Evolutionary conservation across 2,113 vertebrate genomes (phyloP), one percentile per base, ranked within the genome.

Genomic region (Sisor rabdophorus): DNA sequence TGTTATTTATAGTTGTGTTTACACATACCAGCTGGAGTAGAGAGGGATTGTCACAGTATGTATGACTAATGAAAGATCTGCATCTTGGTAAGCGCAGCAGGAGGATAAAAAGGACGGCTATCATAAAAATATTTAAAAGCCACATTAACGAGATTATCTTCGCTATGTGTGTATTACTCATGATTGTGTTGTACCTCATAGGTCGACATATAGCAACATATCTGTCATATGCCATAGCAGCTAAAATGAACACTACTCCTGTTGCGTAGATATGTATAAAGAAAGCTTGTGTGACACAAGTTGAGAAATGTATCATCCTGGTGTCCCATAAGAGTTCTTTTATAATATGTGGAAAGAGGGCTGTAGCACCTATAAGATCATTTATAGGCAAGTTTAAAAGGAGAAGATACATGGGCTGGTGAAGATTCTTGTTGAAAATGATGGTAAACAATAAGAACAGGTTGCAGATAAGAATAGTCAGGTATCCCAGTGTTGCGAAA

Each of bases 201-300:
- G 91, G 91, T 8, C 19, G 74, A 48, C 90, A 92, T 73, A 92
- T 92, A 9, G 91, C 91, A 2, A 91, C 78, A 71, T 91, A 92
- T 80, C 91, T 78, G 40, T 92, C 91, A n/a, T 92, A 92, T 0
- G 91, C 89, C 91, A 92, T 92, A 3, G 82, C 88, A 22, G 65
- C 72, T 48, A 92, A 80, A 59, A 85, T 86, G 15, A 89, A 84
- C 53, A 89, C 84, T 12, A 73, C 12, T 8, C 82, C 87, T 0
- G n/a, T 26, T 0, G 76, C 89, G 32, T 92, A 92, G 6, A 91
- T 75, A 30, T 92, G 91, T 44, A 92, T 86, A 4, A 88, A 91
- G 64, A 92, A 92, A 7, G 90, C 91, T 40, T 92, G 91, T 8
- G 82, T 54, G 0, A 92, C 65, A 56, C 91, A 92, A 1, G 79